Percentiles rank a stretch among this genome's conserved stretches.
Evolutionary conservation across 2,797 vertebrate species (phyloP).

Genomic region (Poeciliopsis turneri): DNA sequence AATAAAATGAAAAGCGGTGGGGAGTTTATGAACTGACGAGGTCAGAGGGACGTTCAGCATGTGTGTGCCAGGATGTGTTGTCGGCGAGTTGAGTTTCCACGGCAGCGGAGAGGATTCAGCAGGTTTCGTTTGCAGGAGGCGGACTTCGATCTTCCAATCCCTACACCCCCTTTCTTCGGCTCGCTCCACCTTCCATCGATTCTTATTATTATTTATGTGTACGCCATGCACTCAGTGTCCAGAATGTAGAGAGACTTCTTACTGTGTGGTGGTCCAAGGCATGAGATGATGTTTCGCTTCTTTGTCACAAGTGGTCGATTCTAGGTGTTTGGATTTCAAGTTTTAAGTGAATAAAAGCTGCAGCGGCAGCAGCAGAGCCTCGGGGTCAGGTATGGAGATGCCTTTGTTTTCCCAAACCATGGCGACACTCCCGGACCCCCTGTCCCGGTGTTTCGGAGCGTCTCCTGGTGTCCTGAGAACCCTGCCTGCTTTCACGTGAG

Average conservation of each 20-base stretch:
- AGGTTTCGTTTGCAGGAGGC: slow-evolving; percentile 28
- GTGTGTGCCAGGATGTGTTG: slow-evolving; percentile 27
- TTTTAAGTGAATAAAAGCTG: slow-evolving; percentile 30
- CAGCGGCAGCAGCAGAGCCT: slow-evolving; percentile 25
- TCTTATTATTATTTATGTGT: slow-evolving; percentile 76
- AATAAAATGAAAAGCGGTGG: background rate
- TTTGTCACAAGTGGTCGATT: slow-evolving; percentile 59
- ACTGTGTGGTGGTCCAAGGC: slow-evolving; percentile 85
- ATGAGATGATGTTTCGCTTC: slow-evolving; percentile 71
- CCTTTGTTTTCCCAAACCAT: slow-evolving; percentile 30
- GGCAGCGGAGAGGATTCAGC: slow-evolving; percentile 48
- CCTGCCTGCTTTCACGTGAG: slow-evolving; percentile 5
- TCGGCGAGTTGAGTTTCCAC: slow-evolving; percentile 17
- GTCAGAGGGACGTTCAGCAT: slow-evolving; percentile 27
- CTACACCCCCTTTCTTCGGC: slow-evolving; percentile 18
- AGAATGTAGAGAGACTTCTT: slow-evolving; percentile 89
- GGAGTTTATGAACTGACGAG: background rate
- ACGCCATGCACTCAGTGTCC: slow-evolving; percentile 90
- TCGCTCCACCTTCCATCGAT: slow-evolving; percentile 56
- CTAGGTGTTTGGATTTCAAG: slow-evolving; percentile 53
- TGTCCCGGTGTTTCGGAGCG: background rate
- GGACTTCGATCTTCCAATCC: slow-evolving; percentile 36
- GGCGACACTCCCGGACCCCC: background rate
- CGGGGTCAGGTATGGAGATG: slow-evolving; percentile 46
- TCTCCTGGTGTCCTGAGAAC: slow-evolving; percentile 1